Conservation (phyloP, 53 echinoderm and acorn worm genomes). For the Paracentrotus lividus region DNA sequence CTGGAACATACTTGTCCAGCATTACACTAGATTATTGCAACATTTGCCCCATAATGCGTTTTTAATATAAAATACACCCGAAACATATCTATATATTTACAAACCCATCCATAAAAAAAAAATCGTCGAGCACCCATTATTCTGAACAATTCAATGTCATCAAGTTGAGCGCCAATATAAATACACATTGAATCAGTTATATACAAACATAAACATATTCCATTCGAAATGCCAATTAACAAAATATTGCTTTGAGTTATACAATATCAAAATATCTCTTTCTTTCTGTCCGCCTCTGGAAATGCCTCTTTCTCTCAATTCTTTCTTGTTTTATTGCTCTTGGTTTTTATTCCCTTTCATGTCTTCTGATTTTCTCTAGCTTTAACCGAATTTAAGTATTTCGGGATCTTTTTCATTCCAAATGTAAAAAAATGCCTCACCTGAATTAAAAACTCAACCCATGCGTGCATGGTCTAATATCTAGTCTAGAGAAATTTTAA, state of each 20-base stretch:
- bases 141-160: neutral
- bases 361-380: neutral
- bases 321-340: neutral
- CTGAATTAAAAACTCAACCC: neutral
- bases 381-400: neutral
- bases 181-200: neutral
- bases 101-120: constrained; percentile 30
- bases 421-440: neutral
- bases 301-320: neutral
- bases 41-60: constrained; percentile 30
- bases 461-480: neutral
- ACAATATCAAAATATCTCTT: neutral
- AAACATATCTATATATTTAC: constrained; percentile 49
- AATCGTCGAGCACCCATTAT: neutral
- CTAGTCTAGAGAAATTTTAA: neutral
- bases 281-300: neutral
- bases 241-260: constrained; percentile 14
- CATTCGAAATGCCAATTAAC: neutral
- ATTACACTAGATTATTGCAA: constrained; percentile 17
- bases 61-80: constrained; percentile 40
- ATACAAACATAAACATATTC: neutral
- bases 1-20: neutral
- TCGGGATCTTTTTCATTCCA: neutral
- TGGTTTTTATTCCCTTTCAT: neutral
- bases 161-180: constrained; percentile 28